A percentile compares a stretch with the other conserved stretches of the same genome.
Conservation (phyloP, 2,888 invertebrate genomes). For the Pteria penguin region DNA sequence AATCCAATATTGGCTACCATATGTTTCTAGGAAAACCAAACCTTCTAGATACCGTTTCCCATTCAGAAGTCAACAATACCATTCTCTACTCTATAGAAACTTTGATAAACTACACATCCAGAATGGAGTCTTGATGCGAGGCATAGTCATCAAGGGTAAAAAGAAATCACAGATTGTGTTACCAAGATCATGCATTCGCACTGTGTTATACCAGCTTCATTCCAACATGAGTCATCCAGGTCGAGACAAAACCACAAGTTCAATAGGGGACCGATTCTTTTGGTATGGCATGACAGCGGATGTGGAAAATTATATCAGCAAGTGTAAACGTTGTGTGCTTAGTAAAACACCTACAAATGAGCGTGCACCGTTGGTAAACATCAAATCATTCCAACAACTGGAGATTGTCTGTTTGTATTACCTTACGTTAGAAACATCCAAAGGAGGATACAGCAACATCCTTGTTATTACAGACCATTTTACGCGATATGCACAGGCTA, state of each 20-base stretch:
- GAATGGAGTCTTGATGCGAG: slow-evolving; percentile 24
- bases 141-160: background rate
- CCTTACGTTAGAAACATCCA: no score
- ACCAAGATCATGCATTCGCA: slow-evolving; percentile 7
- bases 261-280: slow-evolving; percentile 19
- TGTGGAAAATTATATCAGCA: no score
- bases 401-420: no score
- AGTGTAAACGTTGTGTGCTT: slow-evolving; percentile 21
- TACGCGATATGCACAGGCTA: slow-evolving; percentile 37
- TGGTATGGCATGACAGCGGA: slow-evolving; percentile 24
- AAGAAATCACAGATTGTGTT: slow-evolving; percentile 24
- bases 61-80: no score
- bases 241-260: slow-evolving; percentile 35
- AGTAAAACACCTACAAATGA: no score
- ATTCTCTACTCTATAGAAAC: background rate
- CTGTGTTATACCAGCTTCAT: slow-evolving; percentile 28
- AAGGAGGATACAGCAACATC: no score
- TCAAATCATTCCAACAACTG: slow-evolving; percentile 21
- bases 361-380: slow-evolving; percentile 30
- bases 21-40: slow-evolving; percentile 2
- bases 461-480: no score
- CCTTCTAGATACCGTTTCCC: background rate
- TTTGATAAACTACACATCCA: slow-evolving; percentile 18
- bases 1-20: background rate
- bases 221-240: slow-evolving; percentile 39